These are phyloP conservation scores for Pteromalus puparum DNA, from an alignment of 1,140 invertebrate species.

Conservation along the genomic window DNA sequence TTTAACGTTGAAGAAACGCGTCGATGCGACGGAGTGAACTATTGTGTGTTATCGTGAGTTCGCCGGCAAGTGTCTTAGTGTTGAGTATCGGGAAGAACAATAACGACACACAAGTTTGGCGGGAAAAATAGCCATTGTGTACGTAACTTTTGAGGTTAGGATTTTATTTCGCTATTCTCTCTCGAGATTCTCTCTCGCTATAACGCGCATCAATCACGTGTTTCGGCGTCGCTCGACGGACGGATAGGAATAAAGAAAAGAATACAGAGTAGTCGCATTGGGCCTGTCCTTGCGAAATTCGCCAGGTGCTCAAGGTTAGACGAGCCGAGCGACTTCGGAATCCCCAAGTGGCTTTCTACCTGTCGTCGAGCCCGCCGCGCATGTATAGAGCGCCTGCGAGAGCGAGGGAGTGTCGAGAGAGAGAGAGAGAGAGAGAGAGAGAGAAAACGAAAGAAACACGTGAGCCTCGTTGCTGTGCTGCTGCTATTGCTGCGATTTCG, in stretches of 20 bases:
- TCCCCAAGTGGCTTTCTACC: background rate
- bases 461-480: background rate
- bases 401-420: slow-evolving; percentile 7
- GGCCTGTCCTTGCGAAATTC: background rate
- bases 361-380: background rate
- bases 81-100: too few relatives aligned
- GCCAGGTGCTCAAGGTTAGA: background rate
- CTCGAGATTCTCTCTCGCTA: too few relatives aligned
- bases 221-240: background rate
- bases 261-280: background rate
- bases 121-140: background rate
- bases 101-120: background rate
- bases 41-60: too few relatives aligned
- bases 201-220: background rate
- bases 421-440: too few relatives aligned
- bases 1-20: too few relatives aligned
- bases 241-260: background rate
- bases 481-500: background rate
- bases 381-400: background rate
- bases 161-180: background rate
- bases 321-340: background rate
- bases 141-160: background rate
- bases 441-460: background rate
- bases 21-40: too few relatives aligned
- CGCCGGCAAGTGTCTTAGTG: too few relatives aligned